Conservation (phyloP, 2,113 vertebrate genomes). For the Galbula dea region DNA sequence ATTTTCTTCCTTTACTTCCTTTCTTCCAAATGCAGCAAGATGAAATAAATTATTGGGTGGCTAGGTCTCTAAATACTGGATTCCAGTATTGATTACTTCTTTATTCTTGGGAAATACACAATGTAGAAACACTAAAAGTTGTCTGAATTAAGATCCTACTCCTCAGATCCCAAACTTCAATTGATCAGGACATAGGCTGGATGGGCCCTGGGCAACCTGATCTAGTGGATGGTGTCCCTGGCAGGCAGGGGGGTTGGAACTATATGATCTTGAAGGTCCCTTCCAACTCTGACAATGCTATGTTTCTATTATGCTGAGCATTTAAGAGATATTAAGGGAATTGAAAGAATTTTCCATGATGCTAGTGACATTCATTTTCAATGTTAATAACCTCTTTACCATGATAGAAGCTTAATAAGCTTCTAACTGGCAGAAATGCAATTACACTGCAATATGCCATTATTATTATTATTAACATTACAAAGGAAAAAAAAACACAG, state of each 20-base stretch:
- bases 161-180: not conserved
- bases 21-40: not conserved
- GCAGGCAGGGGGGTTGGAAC: too few species aligned
- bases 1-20: constrained; percentile 37
- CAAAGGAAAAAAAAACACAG: constrained; percentile 9
- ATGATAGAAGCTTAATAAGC: constrained; percentile 36
- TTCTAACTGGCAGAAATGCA: constrained; percentile 38
- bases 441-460: constrained; percentile 23
- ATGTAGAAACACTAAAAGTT: not conserved
- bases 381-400: constrained; percentile 52
- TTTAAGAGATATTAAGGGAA: constrained; percentile 49
- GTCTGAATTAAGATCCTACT: not conserved
- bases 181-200: not conserved
- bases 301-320: not conserved
- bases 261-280: too few species aligned
- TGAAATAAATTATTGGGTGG: constrained; percentile 4
- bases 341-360: constrained; percentile 7
- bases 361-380: constrained; percentile 44
- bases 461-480: constrained; percentile 41
- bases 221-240: too few species aligned
- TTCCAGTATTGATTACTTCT: constrained; percentile 16
- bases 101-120: constrained; percentile 1
- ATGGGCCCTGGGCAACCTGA: too few species aligned
- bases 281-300: too few species aligned
- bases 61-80: not conserved